Percentiles rank a stretch among this genome's conserved stretches.
phyloP scores from a whole-genome alignment of 1,140 invertebrate species.

The Nomia melanderi region DNA sequence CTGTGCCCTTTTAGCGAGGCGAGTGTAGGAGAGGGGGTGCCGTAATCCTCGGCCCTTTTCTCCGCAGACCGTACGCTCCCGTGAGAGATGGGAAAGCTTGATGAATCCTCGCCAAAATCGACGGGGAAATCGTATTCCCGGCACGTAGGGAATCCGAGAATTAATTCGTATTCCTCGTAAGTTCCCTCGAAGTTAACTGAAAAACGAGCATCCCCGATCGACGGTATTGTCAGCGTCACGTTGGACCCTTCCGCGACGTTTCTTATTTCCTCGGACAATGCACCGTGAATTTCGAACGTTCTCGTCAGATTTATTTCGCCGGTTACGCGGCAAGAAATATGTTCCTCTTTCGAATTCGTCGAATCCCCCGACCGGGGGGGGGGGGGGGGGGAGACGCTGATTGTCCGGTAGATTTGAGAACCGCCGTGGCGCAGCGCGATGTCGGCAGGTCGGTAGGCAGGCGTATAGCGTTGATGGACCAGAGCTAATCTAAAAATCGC shows the following conservation, averaged over 20 bases:
- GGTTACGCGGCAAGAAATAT: neutral
- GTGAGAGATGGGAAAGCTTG: slow-evolving; percentile 18
- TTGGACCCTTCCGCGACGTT: too few species aligned
- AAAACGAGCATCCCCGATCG: slow-evolving; percentile 10
- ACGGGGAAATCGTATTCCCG: slow-evolving; percentile 25
- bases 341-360: neutral
- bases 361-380: too few species aligned
- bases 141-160: slow-evolving; percentile 11
- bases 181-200: neutral
- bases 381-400: neutral
- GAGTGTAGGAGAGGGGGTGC: slow-evolving; percentile 29
- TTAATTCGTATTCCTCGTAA: slow-evolving; percentile 37
- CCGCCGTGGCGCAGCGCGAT: slow-evolving; percentile 44
- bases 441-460: slow-evolving; percentile 71
- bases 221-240: slow-evolving; percentile 1
- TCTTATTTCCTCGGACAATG: neutral
- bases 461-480: slow-evolving; percentile 77
- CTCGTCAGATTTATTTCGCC: too few species aligned
- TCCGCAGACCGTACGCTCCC: slow-evolving; percentile 1
- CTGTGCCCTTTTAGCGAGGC: slow-evolving; percentile 25
- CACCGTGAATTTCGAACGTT: neutral
- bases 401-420: slow-evolving; percentile 62
- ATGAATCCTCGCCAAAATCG: slow-evolving; percentile 15
- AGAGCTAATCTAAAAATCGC: slow-evolving; percentile 81
- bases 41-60: slow-evolving; percentile 69